phyloP scores from a whole-genome alignment of 2,797 vertebrate genomes.

The Holocentrus rufus region DNA sequence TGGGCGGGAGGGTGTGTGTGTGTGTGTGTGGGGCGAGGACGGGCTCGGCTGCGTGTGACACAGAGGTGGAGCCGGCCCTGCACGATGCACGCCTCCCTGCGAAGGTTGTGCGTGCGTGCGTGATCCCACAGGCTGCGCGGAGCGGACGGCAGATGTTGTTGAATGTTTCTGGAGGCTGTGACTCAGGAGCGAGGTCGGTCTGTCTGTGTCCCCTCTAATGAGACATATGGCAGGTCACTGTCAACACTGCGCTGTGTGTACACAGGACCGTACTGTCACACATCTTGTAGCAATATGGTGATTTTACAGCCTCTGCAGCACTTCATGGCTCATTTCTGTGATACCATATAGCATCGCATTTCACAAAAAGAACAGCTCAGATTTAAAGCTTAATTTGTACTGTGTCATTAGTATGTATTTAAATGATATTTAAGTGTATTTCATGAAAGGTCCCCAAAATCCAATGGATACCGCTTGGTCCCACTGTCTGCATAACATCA shows the following conservation, averaged over 20 bases:
- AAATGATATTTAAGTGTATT: neutral
- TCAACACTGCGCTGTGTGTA: conserved; percentile 39
- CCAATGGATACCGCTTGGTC: conserved; percentile 1
- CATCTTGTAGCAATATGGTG: conserved; percentile 39
- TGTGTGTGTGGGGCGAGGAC: conserved; percentile 30
- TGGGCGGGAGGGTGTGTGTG: conserved; percentile 49
- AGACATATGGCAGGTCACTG: conserved; percentile 74
- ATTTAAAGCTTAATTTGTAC: neutral
- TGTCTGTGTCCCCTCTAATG: conserved; percentile 61
- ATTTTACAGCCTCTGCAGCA: conserved; percentile 23
- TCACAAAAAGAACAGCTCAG: no score
- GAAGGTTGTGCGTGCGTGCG: conserved; percentile 57
- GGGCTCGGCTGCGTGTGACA: conserved; percentile 54
- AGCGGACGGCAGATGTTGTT: conserved; percentile 73
- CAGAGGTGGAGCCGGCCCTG: conserved; percentile 46
- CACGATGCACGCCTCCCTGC: conserved; percentile 40
- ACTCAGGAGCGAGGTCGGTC: conserved; percentile 50
- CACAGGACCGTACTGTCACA: conserved; percentile 38
- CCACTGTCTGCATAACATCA: neutral
- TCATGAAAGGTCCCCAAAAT: neutral
- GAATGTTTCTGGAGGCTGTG: conserved; percentile 59
- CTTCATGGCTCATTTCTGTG: neutral
- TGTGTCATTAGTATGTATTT: neutral
- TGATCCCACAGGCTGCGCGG: conserved; percentile 38
- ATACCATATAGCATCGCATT: neutral